phyloP scores from a whole-genome alignment of 2,888 invertebrate species.

The Phorcus lineatus region DNA sequence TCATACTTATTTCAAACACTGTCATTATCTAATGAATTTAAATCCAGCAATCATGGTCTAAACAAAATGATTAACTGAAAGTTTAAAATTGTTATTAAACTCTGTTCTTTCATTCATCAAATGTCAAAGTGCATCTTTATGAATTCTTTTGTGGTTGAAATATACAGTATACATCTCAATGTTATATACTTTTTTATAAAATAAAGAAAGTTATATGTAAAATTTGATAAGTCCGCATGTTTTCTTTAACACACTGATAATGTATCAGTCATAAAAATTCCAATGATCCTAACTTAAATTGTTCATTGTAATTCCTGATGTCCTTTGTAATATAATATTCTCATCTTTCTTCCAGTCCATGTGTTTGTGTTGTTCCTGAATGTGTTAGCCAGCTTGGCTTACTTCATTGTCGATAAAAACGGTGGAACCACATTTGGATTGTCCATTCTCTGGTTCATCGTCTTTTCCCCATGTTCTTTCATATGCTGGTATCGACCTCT shows the following conservation, averaged over 20 bases:
- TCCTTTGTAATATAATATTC: background rate
- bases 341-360: slow-evolving; percentile 85
- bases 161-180: background rate
- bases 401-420: slow-evolving; percentile 80
- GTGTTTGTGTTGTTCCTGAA: slow-evolving; percentile 89
- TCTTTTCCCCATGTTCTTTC: slow-evolving; percentile 97
- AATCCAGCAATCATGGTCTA: no score
- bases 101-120: background rate
- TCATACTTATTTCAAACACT: no score
- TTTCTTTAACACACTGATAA: no score
- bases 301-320: background rate
- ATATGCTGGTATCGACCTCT: slow-evolving; percentile 99
- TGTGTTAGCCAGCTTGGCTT: slow-evolving; percentile 88
- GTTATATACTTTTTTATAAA: no score
- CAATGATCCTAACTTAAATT: no score
- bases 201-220: no score
- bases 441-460: slow-evolving; percentile 89
- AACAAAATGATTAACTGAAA: no score
- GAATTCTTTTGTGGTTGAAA: background rate
- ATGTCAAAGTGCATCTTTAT: background rate
- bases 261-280: no score
- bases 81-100: no score
- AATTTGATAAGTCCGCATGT: no score
- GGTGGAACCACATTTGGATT: slow-evolving; percentile 87
- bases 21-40: no score